Conservation (phyloP, 2,113 vertebrate genomes). For the Pungitius pungitius region DNA sequence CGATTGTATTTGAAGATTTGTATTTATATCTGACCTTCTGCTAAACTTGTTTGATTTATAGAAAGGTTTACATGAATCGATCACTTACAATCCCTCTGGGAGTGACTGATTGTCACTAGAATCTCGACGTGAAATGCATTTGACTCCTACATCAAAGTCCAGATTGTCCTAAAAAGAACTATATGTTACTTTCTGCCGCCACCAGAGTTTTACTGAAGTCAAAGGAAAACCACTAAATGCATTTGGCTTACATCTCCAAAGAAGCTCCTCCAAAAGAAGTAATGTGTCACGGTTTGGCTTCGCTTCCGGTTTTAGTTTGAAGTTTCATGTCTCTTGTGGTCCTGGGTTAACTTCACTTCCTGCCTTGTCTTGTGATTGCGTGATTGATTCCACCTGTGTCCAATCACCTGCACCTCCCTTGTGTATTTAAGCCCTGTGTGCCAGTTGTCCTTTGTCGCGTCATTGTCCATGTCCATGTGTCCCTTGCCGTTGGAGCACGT, state of each 20-base stretch:
- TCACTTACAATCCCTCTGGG: not conserved
- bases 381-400: too few relatives aligned
- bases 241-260: conserved; percentile 69
- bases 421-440: too few relatives aligned
- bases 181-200: conserved; percentile 45
- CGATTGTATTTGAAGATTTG: not conserved
- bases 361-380: too few relatives aligned
- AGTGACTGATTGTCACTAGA: conserved; percentile 60
- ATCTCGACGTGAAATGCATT: conserved; percentile 63
- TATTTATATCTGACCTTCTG: not conserved
- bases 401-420: too few relatives aligned
- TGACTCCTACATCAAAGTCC: conserved; percentile 57
- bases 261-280: conserved; percentile 67
- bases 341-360: too few relatives aligned
- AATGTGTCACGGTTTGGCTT: too few relatives aligned
- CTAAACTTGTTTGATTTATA: not conserved
- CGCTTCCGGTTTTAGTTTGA: too few relatives aligned
- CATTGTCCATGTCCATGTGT: too few relatives aligned
- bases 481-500: too few relatives aligned
- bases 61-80: not conserved
- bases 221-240: conserved; percentile 73
- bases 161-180: conserved; percentile 70
- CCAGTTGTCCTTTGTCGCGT: too few relatives aligned
- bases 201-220: conserved; percentile 54
- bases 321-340: too few relatives aligned